Base-by-base conservation (phyloP, 2,113 vertebrate genomes). In the Calidris pugnax region DNA sequence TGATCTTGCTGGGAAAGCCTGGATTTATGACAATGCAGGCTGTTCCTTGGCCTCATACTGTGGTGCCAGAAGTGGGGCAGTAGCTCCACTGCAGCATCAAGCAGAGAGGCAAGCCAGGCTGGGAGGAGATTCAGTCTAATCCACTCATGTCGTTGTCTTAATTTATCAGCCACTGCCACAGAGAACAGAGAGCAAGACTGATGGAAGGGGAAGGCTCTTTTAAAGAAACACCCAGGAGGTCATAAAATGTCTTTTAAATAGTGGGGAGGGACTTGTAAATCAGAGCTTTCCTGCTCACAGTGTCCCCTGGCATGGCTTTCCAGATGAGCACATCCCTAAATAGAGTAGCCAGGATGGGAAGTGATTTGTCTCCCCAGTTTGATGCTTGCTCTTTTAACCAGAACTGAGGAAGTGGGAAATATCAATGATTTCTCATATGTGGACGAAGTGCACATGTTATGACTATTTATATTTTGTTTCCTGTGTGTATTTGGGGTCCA, bases 1-100 rank as follows among this genome's bases (percentile, higher is more conserved):
- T 92, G 86, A 92, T 93, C 74, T 91, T 63, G 37, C 87, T 94
- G 77, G 75, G 87, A 95, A 95, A 55, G 30, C 33, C 71, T 91
- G 87, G 57, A 51, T 92, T 95, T 95, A 30, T 68, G 68, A 35
- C 39, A 66, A 4, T 0, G 14, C 9, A 7, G 66, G 2, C 14
- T 32, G 57, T 43, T 91, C 62, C 71, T 71, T 71, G 55, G 74
- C 68, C 1, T 8, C 23, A 4, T 4, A 3, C 12, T 18, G n/a
- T 13, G 9, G 22, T 66, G 69, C 43, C 83, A 92, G 69, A 56
- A 8, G 7, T 50, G 43, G 82, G 72, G 47, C 28, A 66, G 78
- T 7, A 77, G 71, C 63, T 62, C 67, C 51, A 15, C 8, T 0
- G 2, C 23, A 48, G n/a, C 30, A 14, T 43, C 51, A 28, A 55